Evolutionary conservation across 37 sponge, comb jelly and placozoan species (phyloP).

Genomic region (Chondrosia reniformis): DNA sequence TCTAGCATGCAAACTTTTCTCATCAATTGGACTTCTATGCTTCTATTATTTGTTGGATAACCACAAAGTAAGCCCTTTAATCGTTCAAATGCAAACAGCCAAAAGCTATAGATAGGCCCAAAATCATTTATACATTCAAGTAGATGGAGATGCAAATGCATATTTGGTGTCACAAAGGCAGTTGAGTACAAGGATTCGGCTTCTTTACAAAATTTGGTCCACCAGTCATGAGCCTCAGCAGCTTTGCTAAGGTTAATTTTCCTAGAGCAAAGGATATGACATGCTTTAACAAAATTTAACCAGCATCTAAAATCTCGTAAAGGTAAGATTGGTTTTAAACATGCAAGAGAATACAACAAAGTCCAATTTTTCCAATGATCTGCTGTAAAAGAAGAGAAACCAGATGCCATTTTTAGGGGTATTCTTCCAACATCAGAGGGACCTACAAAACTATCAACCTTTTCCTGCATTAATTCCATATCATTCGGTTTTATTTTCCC

Average conservation of each 20-base stretch:
- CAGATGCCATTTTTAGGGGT: background rate
- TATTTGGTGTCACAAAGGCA: background rate
- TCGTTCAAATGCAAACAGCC: conserved; percentile 51
- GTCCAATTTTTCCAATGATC: conserved; percentile 23
- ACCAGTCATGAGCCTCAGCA: background rate
- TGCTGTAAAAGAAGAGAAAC: conserved; percentile 13
- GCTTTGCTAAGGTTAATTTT: background rate
- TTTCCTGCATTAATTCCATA: conserved; percentile 18
- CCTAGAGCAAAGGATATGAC: background rate
- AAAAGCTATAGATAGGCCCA: conserved; percentile 50
- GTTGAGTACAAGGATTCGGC: background rate
- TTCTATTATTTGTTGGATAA: conserved; percentile 43
- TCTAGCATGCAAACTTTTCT: too few species aligned
- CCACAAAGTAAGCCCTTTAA: conserved; percentile 48
- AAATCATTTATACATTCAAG: conserved; percentile 37
- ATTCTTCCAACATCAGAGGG: conserved; percentile 15
- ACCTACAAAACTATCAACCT: background rate
- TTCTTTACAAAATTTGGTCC: background rate
- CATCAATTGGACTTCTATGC: conserved; percentile 38
- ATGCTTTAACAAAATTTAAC: conserved; percentile 1
- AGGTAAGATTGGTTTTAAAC: background rate
- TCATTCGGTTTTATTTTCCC: background rate
- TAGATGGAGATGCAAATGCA: conserved; percentile 30
- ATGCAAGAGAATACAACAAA: background rate
- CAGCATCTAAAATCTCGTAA: background rate